These are phyloP conservation scores for Mycalesis mineus DNA, from an alignment of 2,888 invertebrate genomes.

Conservation along the genomic window DNA sequence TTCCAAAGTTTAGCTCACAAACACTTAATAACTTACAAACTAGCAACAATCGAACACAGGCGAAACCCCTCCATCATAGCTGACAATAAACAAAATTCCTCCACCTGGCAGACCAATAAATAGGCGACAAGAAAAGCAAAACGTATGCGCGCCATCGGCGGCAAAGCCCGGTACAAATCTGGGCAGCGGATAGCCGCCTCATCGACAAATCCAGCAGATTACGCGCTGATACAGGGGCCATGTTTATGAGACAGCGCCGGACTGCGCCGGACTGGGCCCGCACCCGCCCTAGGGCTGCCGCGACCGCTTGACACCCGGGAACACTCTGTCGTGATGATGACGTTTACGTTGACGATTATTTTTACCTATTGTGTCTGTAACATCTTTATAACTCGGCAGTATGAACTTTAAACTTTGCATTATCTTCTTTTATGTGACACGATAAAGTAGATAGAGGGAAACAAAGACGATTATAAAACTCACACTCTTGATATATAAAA, in stretches of 20 bases:
- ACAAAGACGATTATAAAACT: too few relatives aligned
- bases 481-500: too few relatives aligned
- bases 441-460: too few relatives aligned
- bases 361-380: too few relatives aligned
- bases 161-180: conserved; percentile 75
- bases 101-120: conserved; percentile 67
- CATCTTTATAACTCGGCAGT: too few relatives aligned
- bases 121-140: conserved; percentile 70
- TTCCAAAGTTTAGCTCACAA: too few relatives aligned
- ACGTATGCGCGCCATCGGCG: conserved; percentile 68
- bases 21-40: too few relatives aligned
- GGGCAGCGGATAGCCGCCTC: conserved; percentile 72
- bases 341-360: too few relatives aligned
- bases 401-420: too few relatives aligned
- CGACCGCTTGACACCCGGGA: not conserved
- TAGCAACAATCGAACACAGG: not conserved
- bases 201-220: conserved; percentile 79
- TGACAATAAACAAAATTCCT: conserved; percentile 49
- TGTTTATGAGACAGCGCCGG: conserved; percentile 74
- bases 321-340: too few relatives aligned
- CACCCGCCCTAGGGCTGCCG: conserved; percentile 48
- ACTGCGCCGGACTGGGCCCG: conserved; percentile 41
- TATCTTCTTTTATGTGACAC: too few relatives aligned
- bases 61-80: conserved; percentile 32
- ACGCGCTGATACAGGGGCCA: conserved; percentile 74